phyloP scores from a whole-genome alignment of 2,888 invertebrate species.

The Oasisia sp. region DNA sequence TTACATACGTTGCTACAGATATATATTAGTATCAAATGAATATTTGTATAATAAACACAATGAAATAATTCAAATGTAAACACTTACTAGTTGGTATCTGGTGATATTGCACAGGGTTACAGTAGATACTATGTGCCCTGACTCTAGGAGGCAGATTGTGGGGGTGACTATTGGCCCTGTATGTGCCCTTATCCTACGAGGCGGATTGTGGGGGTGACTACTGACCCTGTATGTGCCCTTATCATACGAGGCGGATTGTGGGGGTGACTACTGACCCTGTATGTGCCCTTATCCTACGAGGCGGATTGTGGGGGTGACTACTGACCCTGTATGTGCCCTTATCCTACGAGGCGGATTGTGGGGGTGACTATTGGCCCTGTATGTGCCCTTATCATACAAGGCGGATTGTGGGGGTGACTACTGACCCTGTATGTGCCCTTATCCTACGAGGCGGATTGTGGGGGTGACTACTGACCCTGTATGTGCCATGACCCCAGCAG shows the following conservation, averaged over 20 bases:
- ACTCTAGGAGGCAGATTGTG: too few relatives aligned
- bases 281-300: conserved; percentile 48
- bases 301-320: conserved; percentile 63
- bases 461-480: conserved; percentile 64
- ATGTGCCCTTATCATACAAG: conserved; percentile 48
- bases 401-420: conserved; percentile 63
- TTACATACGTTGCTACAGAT: not conserved
- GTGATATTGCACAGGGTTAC: too few relatives aligned
- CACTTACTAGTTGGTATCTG: too few relatives aligned
- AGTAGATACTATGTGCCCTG: too few relatives aligned
- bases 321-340: conserved; percentile 52
- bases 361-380: conserved; percentile 64
- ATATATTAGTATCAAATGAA: too few relatives aligned
- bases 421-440: conserved; percentile 52
- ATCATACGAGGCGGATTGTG: too few relatives aligned
- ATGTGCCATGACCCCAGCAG: conserved; percentile 48
- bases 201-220: too few relatives aligned
- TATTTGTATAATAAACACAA: too few relatives aligned
- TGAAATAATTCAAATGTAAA: too few relatives aligned
- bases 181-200: not conserved
- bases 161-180: too few relatives aligned
- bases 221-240: too few relatives aligned
- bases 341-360: conserved; percentile 49
- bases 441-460: conserved; percentile 49
- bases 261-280: conserved; percentile 46